These are phyloP conservation scores for Halcyon badia DNA, from an alignment of 2,797 vertebrate genomes.

Conservation along the genomic window DNA sequence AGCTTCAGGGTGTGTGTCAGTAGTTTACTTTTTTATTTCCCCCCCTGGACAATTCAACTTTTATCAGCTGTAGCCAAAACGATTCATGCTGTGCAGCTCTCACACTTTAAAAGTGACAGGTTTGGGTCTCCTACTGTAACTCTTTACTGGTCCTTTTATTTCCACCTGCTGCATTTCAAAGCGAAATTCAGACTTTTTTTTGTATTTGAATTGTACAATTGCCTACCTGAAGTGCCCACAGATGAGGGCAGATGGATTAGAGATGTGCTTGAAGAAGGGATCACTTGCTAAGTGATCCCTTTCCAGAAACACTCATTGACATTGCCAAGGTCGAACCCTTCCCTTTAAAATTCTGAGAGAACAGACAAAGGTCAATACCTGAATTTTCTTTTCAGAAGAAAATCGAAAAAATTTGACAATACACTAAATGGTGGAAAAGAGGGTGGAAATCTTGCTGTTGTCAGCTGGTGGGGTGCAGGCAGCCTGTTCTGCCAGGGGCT, in stretches of 20 bases:
- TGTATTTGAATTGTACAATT: background rate
- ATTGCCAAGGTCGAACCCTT: background rate
- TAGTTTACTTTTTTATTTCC: background rate
- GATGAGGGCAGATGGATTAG: background rate
- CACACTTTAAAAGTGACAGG: background rate
- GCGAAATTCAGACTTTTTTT: background rate
- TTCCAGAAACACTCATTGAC: background rate
- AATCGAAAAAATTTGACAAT: background rate
- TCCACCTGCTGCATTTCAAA: background rate
- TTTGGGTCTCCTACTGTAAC: background rate
- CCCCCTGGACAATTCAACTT: background rate
- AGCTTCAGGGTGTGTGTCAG: background rate
- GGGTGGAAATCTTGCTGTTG: background rate
- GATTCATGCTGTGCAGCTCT: background rate
- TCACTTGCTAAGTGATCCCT: background rate
- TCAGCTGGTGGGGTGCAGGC: rapidly evolving
- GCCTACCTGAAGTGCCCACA: background rate
- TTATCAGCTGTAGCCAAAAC: background rate
- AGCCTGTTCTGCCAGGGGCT: background rate
- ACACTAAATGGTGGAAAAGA: background rate
- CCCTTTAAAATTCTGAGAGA: background rate
- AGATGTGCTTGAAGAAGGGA: background rate
- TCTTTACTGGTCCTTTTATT: background rate
- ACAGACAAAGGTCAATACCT: background rate
- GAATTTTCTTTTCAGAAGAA: background rate